phyloP scores from a whole-genome alignment of 2,113 vertebrate genomes.

The Oncorhynchus keta region DNA sequence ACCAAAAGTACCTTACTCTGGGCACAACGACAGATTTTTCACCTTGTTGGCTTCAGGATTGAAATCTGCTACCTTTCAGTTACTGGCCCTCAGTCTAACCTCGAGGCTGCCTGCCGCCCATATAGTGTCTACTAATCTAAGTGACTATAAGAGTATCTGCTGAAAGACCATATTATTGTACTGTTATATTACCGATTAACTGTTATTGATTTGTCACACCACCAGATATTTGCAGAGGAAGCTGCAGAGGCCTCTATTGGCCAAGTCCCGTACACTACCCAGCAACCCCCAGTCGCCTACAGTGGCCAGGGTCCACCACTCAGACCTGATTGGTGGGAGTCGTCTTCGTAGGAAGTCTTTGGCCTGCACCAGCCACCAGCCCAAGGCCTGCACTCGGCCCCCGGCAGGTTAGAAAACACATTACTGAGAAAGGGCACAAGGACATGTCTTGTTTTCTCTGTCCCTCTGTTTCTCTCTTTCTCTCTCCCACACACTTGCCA shows the following conservation, averaged over 20 bases:
- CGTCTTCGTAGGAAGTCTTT: constrained; percentile 69
- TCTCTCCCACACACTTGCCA: not conserved
- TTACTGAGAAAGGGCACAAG: too few relatives aligned
- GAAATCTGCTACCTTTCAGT: too few relatives aligned
- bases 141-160: too few relatives aligned
- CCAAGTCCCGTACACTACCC: constrained; percentile 85
- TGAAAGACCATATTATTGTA: not conserved
- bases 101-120: too few relatives aligned
- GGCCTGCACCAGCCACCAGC: constrained; percentile 39
- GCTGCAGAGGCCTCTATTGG: constrained; percentile 81
- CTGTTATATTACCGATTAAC: constrained; percentile 25
- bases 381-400: constrained; percentile 81
- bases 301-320: constrained; percentile 75
- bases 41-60: too few relatives aligned
- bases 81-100: too few relatives aligned
- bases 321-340: constrained; percentile 61
- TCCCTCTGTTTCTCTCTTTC: not conserved
- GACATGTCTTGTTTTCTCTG: not conserved
- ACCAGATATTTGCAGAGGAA: constrained; percentile 85
- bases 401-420: constrained; percentile 73
- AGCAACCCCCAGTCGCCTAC: constrained; percentile 90
- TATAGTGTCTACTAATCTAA: too few relatives aligned
- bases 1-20: too few relatives aligned
- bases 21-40: too few relatives aligned
- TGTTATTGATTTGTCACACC: constrained; percentile 29